Percentiles rank a stretch among this genome's conserved stretches.
These are phyloP conservation scores for Gambusia yucatana DNA, from an alignment of 2,797 vertebrate genomes.

Conservation along the genomic window DNA sequence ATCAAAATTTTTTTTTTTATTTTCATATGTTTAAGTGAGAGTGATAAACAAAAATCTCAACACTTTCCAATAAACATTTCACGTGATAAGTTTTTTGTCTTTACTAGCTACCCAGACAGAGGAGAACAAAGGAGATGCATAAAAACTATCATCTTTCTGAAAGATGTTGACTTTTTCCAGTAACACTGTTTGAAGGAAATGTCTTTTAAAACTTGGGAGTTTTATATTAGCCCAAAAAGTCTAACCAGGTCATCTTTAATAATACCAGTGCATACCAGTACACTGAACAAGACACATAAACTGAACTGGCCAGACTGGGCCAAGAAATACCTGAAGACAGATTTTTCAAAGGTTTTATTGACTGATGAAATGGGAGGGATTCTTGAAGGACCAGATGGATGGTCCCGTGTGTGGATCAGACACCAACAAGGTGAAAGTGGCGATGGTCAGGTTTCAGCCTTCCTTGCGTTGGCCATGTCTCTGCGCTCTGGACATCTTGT, in stretches of 20 bases:
- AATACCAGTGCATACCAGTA: not conserved
- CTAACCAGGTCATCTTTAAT: not conserved
- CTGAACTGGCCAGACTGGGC: too few species aligned
- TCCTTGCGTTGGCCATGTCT: too few species aligned
- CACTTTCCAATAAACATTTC: not conserved
- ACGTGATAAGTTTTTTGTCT: not conserved
- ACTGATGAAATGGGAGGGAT: too few species aligned
- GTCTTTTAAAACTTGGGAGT: not conserved
- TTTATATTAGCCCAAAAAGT: not conserved
- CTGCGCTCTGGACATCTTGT: too few species aligned
- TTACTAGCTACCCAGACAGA: not conserved
- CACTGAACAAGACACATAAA: too few species aligned
- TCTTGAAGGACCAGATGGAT: too few species aligned
- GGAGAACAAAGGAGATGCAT: not conserved
- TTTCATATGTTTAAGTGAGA: not conserved
- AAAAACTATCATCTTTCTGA: not conserved
- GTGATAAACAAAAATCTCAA: not conserved
- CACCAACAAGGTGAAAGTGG: too few species aligned
- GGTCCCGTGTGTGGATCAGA: too few species aligned
- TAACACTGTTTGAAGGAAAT: not conserved
- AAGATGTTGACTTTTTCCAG: not conserved
- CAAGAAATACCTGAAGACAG: too few species aligned
- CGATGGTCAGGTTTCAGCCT: too few species aligned
- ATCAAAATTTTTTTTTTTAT: not conserved
- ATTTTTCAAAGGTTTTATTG: too few species aligned